Base-by-base conservation (phyloP, 2,113 vertebrate species). In the Hylia prasina region DNA sequence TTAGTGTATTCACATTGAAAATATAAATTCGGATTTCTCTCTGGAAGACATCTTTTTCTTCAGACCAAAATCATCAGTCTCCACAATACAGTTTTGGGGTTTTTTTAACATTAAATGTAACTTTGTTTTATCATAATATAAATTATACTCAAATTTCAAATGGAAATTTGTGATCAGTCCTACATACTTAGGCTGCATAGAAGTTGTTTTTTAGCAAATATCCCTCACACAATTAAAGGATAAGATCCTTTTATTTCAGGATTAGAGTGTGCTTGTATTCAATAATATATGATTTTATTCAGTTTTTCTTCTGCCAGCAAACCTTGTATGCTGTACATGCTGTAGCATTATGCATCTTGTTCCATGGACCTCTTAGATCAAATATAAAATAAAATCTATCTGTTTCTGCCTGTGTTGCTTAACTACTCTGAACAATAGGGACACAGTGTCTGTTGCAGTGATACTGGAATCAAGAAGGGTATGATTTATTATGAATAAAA, bases 401-500 rank as follows among this genome's bases (percentile, higher is more conserved):
- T 64, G 11, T 76, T 69, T 72, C 45, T 70, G 30, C 79, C 45
- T 11, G 1, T 42, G 3, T 72, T 77, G 16, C 13, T 71, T 80
- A 56, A 70, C 11, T 81, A 83, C 53, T 75, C 51, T 64, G 44
- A 95, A 82, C 19, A 58, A 47, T 2, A 70, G 20, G 7, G 47
- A 45, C 33, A 27, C 27, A 40, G 14, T 28, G 9, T 25, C 35
- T 83, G 37, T 64, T 89, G 8, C 37, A 30, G 19, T 53, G 39
- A 63, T 51, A 39, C 9, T 33, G 23, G 15, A 76, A 82, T 88
- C 64, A 90, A 80, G 68, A 69, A 92, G n/a, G 4, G 2, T 66
- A 47, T 70, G 79, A 91, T 15, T 86, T 44, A 89, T 75, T 92
- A 63, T 56, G 48, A 75, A 87, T 78, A 73, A 50, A 82, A 73